Base-by-base conservation (phyloP, 2,888 invertebrate species). In the Glomeris marginata region DNA sequence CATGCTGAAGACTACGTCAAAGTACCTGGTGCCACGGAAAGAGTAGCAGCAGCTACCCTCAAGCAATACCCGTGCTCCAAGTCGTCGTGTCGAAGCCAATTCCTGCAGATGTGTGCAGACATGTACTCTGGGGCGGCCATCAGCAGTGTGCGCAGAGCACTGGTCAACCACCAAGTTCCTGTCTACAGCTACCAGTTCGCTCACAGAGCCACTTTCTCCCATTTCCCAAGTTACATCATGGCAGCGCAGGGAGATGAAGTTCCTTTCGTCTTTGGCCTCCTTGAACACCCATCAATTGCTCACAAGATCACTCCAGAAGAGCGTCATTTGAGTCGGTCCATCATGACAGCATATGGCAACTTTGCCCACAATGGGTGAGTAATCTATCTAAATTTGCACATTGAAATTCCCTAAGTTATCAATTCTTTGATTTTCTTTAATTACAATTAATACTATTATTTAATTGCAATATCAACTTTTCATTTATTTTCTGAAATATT, bases 151-250 rank as follows among this genome's bases (percentile, higher is more conserved):
- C 55, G 58, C 0, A 37, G 55, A 18, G 49, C 45, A 5, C 38
- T 57, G 20, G 52, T 53, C 11, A 37, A 49, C 11, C 42, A 48
- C 2, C 51, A 50, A n/a, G n/a, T 45, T 16, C 41, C 42, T 10
- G 56, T 61, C 2, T 61, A 49, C 51, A 54, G 58, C 8, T 63
- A 63, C 52, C 55, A 61, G 34, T 59, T 63, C 34, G 49, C 52
- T n/a, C 61, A 63, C 42, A 49, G 59, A 5, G 58, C 62, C 0
- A 53, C 55, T 1, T 55, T 55, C 41, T 61, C 61, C 1, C 49
- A 48, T 15, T 50, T 51, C 34, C 55, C 58, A 1, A 21, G 37
- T 2, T 60, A 54, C 50, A 48, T 59, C 13, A 42, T 50, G 4
- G 56, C 56, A 2, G 56, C 59, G 0, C 56, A 57, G 16, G 58